Conservation (phyloP, 2,888 invertebrate genomes). For the Pammene fasciana region DNA sequence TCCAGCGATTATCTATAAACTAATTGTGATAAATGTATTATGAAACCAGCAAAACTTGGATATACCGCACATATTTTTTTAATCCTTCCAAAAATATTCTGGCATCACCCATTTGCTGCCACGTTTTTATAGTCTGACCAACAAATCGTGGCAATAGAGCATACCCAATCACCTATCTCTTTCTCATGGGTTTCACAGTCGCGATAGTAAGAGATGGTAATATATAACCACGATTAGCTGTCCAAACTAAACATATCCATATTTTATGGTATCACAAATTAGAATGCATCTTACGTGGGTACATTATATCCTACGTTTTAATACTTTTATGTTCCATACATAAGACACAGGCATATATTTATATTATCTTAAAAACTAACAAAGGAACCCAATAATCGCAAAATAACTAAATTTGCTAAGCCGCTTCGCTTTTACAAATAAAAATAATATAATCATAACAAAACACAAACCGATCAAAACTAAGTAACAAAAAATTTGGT, state of each 20-base stretch:
- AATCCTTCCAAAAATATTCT: background rate
- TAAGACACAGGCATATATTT: conserved; percentile 29
- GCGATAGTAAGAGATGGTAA: background rate
- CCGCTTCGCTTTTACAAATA: conserved; percentile 30
- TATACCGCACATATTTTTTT: no score
- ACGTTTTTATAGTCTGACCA: background rate
- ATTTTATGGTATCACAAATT: conserved; percentile 10
- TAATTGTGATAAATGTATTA: conserved; percentile 2
- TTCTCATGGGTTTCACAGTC: background rate
- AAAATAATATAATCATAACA: conserved; percentile 41
- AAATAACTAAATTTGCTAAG: conserved; percentile 11
- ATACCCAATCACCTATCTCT: background rate
- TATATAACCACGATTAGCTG: background rate
- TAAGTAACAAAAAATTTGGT: conserved; percentile 57
- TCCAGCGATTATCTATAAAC: conserved; percentile 14
- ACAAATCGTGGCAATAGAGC: background rate
- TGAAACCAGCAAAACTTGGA: background rate
- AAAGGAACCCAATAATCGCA: conserved; percentile 25
- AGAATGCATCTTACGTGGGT: conserved; percentile 33
- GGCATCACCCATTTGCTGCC: background rate
- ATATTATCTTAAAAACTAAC: conserved; percentile 21
- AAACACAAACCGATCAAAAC: conserved; percentile 48
- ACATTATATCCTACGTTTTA: conserved; percentile 22
- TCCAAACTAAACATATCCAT: conserved; percentile 1
- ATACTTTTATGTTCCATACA: conserved; percentile 37